Percentiles rank a stretch among this genome's conserved stretches.
phyloP scores from a whole-genome alignment of 2,113 vertebrate species.

The Neotoma lepida region DNA sequence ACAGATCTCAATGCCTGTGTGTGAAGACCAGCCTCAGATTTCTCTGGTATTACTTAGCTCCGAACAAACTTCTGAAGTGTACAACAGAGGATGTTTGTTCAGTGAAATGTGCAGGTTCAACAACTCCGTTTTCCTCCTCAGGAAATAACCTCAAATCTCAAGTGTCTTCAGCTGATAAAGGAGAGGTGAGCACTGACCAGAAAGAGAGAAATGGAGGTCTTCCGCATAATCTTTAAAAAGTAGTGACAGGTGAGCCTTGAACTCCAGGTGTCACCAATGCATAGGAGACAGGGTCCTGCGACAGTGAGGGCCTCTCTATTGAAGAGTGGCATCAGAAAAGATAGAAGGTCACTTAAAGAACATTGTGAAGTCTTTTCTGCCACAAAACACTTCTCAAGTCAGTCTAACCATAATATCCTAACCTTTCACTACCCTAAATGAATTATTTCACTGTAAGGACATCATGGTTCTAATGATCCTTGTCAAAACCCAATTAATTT shows the following conservation, averaged over 20 bases:
- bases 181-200: background rate
- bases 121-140: background rate
- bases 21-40: background rate
- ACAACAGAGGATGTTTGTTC: constrained; percentile 23
- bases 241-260: background rate
- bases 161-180: background rate
- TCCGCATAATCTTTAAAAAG: background rate
- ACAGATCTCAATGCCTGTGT: background rate
- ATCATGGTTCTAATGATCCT: constrained; percentile 11
- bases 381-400: background rate
- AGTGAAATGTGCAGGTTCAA: background rate
- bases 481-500: constrained; percentile 61
- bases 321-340: background rate
- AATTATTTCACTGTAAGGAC: constrained; percentile 39
- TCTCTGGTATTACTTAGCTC: background rate
- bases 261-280: background rate
- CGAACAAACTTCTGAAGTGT: background rate
- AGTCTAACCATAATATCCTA: constrained; percentile 13
- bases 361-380: background rate
- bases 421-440: background rate
- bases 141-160: background rate
- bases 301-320: background rate
- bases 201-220: background rate
- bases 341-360: background rate
- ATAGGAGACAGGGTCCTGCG: background rate